Evolutionary conservation across 2,797 vertebrate species (phyloP), one percentile per base, ranked within the genome.

Genomic region (Esox lucius): DNA sequence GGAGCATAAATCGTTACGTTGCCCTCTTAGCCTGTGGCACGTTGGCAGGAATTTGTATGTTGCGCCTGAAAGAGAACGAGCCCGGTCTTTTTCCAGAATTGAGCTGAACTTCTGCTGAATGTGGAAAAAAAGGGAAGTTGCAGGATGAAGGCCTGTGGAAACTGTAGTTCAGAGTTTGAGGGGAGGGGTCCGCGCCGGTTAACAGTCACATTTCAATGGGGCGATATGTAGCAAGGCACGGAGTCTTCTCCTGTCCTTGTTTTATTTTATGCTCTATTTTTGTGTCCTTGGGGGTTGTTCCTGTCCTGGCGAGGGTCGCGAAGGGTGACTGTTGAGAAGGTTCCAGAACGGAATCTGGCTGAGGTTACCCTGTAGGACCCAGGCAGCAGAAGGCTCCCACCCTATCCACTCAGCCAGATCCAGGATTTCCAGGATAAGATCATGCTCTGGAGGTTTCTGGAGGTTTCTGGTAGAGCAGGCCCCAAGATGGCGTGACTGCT

Each of bases 1-100:
- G 1, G 11, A 46, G 71, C 75, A 83, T 92, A 80, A 91, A 89
- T 90, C 85, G 84, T 72, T 22, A 9, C 0, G 26, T 75, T 88
- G 86, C 83, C 85, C 88, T 82, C 79, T 78, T 53, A 72, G 83
- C 80, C 85, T 71, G 76, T 83, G 78, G 84, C 85, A 88, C 51
- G 33, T 82, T 87, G 82, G 85, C 83, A 84, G 77, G 46, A 31
- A 81, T 81, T 83, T 74, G 62, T 79, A 89, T 78, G 81, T 82
- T 80, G 77, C n/a, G 77, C 59, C 72, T 80, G 82, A 86, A 80
- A 84, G 78, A 80, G 53, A 78, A 78, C 17, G 72, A 42, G 77
- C 39, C 19, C 35, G 56, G 26, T 49, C 33, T 49, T 12, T 71
- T 75, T 87, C 86, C 83, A 81, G n/a, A 56, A n/a, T n/a, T 56